These are phyloP conservation scores for Corbicula japonica DNA, from an alignment of 2,888 invertebrate genomes.

Conservation along the genomic window DNA sequence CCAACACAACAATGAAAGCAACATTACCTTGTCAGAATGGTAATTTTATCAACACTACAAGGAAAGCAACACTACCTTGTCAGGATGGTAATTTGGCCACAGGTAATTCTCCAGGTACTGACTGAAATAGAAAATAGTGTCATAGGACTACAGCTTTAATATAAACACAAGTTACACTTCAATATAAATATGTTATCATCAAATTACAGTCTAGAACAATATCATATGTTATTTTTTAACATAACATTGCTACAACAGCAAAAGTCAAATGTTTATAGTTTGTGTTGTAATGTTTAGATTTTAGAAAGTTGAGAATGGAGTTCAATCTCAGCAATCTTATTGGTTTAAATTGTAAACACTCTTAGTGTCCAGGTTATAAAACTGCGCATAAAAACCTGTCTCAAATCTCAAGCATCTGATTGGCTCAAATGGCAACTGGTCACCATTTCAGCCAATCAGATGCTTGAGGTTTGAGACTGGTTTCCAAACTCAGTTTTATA, in stretches of 20 bases:
- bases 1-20: neutral
- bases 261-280: too few species aligned
- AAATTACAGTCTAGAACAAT: neutral
- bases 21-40: slow-evolving; percentile 11
- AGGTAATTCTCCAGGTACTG: slow-evolving; percentile 98
- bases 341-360: neutral
- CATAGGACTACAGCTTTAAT: neutral
- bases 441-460: too few species aligned
- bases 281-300: neutral
- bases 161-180: neutral
- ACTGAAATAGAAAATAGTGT: slow-evolving; percentile 88
- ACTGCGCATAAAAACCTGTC: too few species aligned
- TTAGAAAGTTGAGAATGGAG: neutral
- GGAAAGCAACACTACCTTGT: slow-evolving; percentile 71
- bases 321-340: neutral
- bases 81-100: slow-evolving; percentile 96
- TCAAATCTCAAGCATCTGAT: too few species aligned
- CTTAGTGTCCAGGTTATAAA: too few species aligned
- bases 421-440: too few species aligned
- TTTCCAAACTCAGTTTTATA: too few species aligned
- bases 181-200: neutral
- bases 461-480: too few species aligned
- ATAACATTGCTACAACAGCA: too few species aligned
- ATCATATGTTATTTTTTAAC: too few species aligned
- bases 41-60: neutral